Evolutionary conservation across 2,888 invertebrate species (phyloP).

Genomic region (Pinctada fucata): DNA sequence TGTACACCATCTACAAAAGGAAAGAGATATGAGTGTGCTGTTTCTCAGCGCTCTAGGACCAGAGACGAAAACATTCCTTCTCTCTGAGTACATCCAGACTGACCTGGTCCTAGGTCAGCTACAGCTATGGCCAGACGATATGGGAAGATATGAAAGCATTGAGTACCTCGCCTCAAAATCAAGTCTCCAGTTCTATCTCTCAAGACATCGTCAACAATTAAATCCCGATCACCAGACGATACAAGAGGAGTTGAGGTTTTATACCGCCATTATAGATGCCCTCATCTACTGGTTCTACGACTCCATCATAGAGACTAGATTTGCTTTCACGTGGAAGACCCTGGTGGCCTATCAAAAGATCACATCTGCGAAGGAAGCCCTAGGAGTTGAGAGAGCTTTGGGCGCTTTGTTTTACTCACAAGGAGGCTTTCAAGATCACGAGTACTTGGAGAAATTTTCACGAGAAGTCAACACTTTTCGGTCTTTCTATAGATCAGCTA

Average conservation of each 20-base stretch:
- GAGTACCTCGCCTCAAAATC: conserved; percentile 47
- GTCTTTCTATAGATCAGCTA: conserved; percentile 87
- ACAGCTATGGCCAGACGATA: conserved; percentile 58
- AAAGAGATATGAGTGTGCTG: conserved; percentile 62
- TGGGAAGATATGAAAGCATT: conserved; percentile 44
- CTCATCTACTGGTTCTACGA: conserved; percentile 65
- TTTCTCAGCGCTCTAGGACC: conserved; percentile 63
- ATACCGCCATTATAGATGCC: conserved; percentile 62
- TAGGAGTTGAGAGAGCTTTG: conserved; percentile 90
- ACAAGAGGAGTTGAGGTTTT: conserved; percentile 64
- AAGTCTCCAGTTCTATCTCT: conserved; percentile 47
- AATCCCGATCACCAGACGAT: conserved; percentile 59
- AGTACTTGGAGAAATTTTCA: conserved; percentile 87
- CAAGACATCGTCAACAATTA: conserved; percentile 52
- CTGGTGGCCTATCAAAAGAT: conserved; percentile 92
- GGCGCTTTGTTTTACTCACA: conserved; percentile 92
- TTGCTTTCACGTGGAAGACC: conserved; percentile 64
- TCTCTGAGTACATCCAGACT: conserved; percentile 59
- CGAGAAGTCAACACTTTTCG: conserved; percentile 88
- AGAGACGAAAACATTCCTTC: conserved; percentile 61
- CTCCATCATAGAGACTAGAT: conserved; percentile 61
- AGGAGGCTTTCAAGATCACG: conserved; percentile 82
- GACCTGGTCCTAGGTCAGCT: conserved; percentile 57
- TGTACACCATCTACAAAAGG: conserved; percentile 61
- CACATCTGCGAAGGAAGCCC: conserved; percentile 90